Evolutionary conservation across 2,888 invertebrate genomes (phyloP), one percentile per base, ranked within the genome.

Genomic region (Leptopilina drosophilae): DNA sequence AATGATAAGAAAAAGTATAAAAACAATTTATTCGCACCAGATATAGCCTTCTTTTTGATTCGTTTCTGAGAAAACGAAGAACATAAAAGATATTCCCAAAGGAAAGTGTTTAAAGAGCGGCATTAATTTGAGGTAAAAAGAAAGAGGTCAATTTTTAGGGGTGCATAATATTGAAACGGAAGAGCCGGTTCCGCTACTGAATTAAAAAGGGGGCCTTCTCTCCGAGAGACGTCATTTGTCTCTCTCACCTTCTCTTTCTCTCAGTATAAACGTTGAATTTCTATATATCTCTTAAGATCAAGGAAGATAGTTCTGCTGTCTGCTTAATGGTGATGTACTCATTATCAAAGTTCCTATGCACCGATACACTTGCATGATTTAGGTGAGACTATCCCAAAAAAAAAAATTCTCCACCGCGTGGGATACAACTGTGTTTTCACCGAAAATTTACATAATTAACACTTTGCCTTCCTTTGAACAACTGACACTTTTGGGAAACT

Each of bases 281-380:
- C 33, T 33, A 46, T 73, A 76, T 83, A 80, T 81, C 80, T 79
- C 77, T 12, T 49, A 79, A 85, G 85, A 85, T 85, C 82, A 83
- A 76, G 81, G 5, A 42, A 79, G 86, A 86, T 85, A 84, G 86
- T 86, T 86, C 85, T 85, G 86, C 80, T 77, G 64, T 76, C 78
- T 85, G 86, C 84, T 86, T 85, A 86, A 85, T 84, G 86, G 73
- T 77, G 69, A 65, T 59, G 49, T 73, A 73, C 78, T 77, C 64
- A 53, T 67, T 67, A 67, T 46, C 67, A 67, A 67, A 67, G 49
- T 67, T 67, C 49, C 67, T 67, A 20, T 64, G 11, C 26, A 53
- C 46, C 53, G 69, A 69, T 53, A 69, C 53, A 53, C 49, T 53
- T 69, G 53, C 69, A 53, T 15, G 20, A 67, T 49, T 67, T 67